A percentile compares a stretch with the other conserved stretches of the same genome.
Conservation (phyloP, 2,888 invertebrate species). For the Cheilosia grossa region DNA sequence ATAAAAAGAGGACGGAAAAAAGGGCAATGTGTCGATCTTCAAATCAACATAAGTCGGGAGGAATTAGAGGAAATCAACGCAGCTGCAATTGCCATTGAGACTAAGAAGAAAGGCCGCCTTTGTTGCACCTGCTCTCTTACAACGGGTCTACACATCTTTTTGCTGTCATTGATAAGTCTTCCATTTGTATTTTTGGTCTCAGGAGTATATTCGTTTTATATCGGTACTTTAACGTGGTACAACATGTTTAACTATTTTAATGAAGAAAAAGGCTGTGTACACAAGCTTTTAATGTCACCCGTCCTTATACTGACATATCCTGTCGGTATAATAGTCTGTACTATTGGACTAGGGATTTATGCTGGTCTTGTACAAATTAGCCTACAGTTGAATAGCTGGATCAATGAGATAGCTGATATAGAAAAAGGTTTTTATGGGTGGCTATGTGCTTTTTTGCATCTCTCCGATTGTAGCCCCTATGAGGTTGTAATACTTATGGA, state of each 20-base stretch:
- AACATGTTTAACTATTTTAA: conserved; percentile 89
- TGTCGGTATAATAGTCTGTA: conserved; percentile 87
- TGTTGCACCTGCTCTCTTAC: conserved; percentile 85
- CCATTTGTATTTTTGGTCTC: conserved; percentile 88
- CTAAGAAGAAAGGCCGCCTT: conserved; percentile 85
- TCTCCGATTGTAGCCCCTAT: conserved; percentile 90
- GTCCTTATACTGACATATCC: conserved; percentile 88
- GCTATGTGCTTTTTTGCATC: conserved; percentile 87
- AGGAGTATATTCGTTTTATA: conserved; percentile 88
- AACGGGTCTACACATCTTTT: conserved; percentile 87
- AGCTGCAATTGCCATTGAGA: conserved; percentile 84
- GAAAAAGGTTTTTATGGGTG: conserved; percentile 92
- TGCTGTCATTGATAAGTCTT: conserved; percentile 87
- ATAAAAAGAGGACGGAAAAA: conserved; percentile 89
- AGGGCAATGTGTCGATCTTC: conserved; percentile 89
- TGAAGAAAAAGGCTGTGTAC: conserved; percentile 87
- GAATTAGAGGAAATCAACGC: conserved; percentile 89
- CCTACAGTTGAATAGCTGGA: conserved; percentile 88
- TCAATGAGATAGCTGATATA: conserved; percentile 88
- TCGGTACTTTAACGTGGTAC: conserved; percentile 91
- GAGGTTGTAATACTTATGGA: conserved; percentile 86
- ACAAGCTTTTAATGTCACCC: conserved; percentile 87
- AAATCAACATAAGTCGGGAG: conserved; percentile 88
- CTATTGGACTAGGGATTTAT: conserved; percentile 87
- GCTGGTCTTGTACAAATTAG: conserved; percentile 88